These are phyloP conservation scores for Chymomyza caudatula DNA, from an alignment of 2,888 invertebrate genomes.

Conservation along the genomic window DNA sequence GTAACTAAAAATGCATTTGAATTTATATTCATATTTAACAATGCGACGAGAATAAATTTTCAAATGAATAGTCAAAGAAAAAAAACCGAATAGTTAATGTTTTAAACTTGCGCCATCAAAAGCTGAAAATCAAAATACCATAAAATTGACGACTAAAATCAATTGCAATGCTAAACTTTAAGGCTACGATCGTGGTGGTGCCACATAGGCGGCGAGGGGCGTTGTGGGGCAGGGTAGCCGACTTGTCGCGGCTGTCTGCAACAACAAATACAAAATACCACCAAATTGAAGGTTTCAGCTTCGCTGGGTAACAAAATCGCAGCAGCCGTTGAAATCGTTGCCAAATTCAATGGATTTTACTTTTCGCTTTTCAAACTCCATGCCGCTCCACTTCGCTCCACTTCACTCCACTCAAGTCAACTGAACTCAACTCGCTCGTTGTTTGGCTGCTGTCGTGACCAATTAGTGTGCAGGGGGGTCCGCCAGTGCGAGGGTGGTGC, in stretches of 20 bases:
- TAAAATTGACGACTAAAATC: conserved; percentile 71
- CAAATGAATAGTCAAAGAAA: conserved; percentile 12
- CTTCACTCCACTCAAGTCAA: not conserved
- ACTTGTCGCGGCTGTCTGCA: conserved; percentile 37
- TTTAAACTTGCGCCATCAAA: conserved; percentile 53
- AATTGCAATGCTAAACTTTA: conserved; percentile 69
- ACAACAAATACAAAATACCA: conserved; percentile 32
- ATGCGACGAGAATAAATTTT: conserved; percentile 42
- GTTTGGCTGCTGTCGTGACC: conserved; percentile 59
- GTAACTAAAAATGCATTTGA: conserved; percentile 65
- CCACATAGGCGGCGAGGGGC: not conserved
- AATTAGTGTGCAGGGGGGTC: conserved; percentile 57
- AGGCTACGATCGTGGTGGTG: conserved; percentile 37
- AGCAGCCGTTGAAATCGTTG: conserved; percentile 39
- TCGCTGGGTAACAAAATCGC: conserved; percentile 37
- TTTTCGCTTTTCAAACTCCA: conserved; percentile 63
- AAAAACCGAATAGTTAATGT: conserved; percentile 49
- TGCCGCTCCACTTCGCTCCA: conserved; percentile 17
- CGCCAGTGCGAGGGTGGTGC: conserved; percentile 19
- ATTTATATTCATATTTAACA: conserved; percentile 50
- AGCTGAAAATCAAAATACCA: conserved; percentile 62
- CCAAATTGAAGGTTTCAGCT: conserved; percentile 66
- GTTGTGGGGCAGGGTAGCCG: conserved; percentile 10
- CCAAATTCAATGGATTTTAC: conserved; percentile 70
- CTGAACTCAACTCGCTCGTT: not conserved